phyloP scores from a whole-genome alignment of 1,140 invertebrate genomes.

The Bactericera cockerelli region DNA sequence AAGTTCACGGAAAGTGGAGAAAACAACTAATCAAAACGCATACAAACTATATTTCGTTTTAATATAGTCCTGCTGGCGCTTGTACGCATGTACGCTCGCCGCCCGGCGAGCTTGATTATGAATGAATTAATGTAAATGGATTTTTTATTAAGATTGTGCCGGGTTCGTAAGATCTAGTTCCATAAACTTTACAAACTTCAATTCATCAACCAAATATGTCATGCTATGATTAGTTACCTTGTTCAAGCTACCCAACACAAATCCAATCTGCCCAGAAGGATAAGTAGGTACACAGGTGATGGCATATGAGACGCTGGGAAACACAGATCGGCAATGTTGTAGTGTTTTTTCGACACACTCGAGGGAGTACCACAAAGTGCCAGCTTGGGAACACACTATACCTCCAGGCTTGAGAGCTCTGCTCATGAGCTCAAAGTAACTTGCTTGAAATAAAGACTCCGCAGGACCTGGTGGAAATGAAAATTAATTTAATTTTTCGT shows the following conservation, averaged over 20 bases:
- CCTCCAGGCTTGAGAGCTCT: conserved; percentile 67
- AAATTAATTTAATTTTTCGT: not conserved
- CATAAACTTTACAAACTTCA: no score
- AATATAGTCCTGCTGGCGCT: no score
- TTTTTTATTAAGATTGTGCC: no score
- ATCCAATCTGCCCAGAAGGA: conserved; percentile 90
- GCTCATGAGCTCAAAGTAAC: conserved; percentile 77
- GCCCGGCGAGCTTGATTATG: no score
- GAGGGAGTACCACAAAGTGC: conserved; percentile 78
- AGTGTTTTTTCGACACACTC: conserved; percentile 61
- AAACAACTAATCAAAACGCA: no score
- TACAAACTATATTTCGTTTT: no score
- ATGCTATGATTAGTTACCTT: conserved; percentile 37
- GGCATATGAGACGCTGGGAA: conserved; percentile 61
- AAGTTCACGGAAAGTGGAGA: not conserved
- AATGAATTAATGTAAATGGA: no score
- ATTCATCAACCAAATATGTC: no score
- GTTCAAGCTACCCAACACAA: conserved; percentile 59
- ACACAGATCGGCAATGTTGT: conserved; percentile 54
- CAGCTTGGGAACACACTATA: conserved; percentile 85
- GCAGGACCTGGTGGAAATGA: conserved; percentile 40
- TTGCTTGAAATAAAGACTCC: conserved; percentile 54
- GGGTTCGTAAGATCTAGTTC: no score
- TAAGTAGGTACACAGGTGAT: conserved; percentile 82
- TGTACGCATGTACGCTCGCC: no score